phyloP scores from a whole-genome alignment of 2,888 invertebrate species.

The Nemotelus pantherinus region DNA sequence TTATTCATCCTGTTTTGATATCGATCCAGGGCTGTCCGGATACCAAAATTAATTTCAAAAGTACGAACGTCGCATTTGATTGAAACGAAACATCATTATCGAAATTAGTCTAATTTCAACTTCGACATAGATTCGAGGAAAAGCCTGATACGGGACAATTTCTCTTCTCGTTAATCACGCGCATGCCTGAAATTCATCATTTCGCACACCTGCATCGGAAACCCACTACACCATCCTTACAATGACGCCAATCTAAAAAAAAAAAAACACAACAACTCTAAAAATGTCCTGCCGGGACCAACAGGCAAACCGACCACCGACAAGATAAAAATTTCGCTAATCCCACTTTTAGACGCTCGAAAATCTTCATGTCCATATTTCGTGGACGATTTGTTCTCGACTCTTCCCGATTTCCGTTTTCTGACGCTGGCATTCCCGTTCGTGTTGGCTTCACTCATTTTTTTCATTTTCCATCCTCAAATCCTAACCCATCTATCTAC shows the following conservation, averaged over 20 bases:
- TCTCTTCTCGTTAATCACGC: too few species aligned
- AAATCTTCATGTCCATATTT: slow-evolving; percentile 23
- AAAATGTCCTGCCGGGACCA: not conserved
- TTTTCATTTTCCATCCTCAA: not conserved
- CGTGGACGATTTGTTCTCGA: not conserved
- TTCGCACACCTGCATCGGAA: too few species aligned
- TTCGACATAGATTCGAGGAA: too few species aligned
- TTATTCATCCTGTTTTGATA: not conserved
- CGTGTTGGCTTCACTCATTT: slow-evolving; percentile 2
- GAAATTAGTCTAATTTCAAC: too few species aligned
- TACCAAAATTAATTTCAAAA: not conserved
- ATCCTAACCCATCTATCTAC: not conserved
- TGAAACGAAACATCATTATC: too few species aligned
- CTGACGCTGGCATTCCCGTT: not conserved
- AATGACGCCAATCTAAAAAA: not conserved
- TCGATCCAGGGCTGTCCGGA: not conserved
- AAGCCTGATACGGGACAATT: too few species aligned
- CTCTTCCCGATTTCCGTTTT: not conserved
- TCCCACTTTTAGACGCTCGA: slow-evolving; percentile 31
- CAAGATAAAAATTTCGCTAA: slow-evolving; percentile 31
- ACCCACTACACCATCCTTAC: too few species aligned
- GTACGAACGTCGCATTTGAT: too few species aligned
- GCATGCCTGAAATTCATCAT: too few species aligned
- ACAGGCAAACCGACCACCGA: not conserved
- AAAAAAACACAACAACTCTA: not conserved